Conservation (phyloP, 1,140 invertebrate species). For the Ostrea denselamellosa region DNA sequence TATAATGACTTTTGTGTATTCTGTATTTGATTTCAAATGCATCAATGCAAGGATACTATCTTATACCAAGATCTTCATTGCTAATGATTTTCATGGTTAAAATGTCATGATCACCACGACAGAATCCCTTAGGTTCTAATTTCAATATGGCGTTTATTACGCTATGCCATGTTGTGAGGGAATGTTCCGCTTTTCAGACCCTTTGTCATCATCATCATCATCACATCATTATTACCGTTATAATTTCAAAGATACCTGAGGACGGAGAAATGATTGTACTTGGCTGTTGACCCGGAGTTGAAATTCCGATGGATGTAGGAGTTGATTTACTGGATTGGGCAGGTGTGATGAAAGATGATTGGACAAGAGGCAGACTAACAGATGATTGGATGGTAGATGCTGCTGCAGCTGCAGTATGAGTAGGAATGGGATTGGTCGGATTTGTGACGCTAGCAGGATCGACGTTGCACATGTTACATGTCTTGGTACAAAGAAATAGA, state of each 20-base stretch:
- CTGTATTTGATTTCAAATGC: no score
- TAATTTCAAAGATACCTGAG: neutral
- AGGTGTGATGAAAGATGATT: neutral
- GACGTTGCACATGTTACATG: conserved; percentile 21
- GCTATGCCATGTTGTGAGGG: no score
- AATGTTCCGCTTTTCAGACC: no score
- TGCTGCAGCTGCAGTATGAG: neutral
- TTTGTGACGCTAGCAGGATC: conserved; percentile 15
- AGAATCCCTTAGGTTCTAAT: no score
- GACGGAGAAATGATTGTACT: neutral
- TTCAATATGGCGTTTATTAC: no score
- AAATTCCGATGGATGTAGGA: neutral
- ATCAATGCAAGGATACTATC: no score
- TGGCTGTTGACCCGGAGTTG: neutral
- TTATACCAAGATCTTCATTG: no score
- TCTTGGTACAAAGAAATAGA: conserved; percentile 15
- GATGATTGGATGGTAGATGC: neutral
- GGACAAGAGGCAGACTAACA: neutral
- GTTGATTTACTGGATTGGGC: neutral
- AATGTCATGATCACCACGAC: no score
- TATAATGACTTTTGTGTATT: no score
- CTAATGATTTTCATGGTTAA: no score
- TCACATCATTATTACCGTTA: no score
- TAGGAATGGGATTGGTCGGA: neutral
- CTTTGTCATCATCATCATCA: no score